These are phyloP conservation scores for Oreotrochilus melanogaster DNA, from an alignment of 2,113 vertebrate genomes.

Conservation along the genomic window DNA sequence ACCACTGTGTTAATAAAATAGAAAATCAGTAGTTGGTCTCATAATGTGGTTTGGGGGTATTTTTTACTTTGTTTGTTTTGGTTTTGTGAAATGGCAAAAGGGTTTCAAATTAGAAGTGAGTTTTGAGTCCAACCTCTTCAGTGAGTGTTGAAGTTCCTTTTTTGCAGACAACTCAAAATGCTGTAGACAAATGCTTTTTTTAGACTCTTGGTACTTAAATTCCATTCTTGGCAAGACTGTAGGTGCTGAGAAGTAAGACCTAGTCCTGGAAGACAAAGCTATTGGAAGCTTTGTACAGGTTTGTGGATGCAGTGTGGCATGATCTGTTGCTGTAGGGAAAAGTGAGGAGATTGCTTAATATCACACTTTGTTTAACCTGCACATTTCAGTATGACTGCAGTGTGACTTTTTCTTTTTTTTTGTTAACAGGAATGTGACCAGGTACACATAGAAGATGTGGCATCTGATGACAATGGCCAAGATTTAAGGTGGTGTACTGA, in stretches of 20 bases:
- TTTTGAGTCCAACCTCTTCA: neutral
- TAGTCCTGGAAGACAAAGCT: neutral
- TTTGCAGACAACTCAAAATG: neutral
- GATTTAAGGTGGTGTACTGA: slow-evolving; percentile 88
- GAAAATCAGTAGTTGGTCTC: neutral
- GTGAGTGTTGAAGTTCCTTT: neutral
- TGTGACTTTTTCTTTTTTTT: neutral
- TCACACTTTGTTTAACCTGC: neutral
- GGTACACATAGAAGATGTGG: slow-evolving; percentile 96
- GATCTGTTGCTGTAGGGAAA: neutral
- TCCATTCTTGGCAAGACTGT: neutral
- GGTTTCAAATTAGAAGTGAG: neutral
- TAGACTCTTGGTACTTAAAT: neutral
- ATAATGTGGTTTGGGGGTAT: neutral
- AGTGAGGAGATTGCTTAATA: neutral
- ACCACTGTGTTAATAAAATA: neutral
- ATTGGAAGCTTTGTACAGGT: neutral
- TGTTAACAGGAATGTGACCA: slow-evolving; percentile 94
- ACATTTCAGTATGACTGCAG: neutral
- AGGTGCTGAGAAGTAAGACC: neutral
- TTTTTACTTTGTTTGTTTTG: neutral
- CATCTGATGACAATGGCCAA: slow-evolving; percentile 97
- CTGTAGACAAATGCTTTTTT: neutral
- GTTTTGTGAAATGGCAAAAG: neutral
- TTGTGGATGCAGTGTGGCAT: neutral